Conservation (phyloP, 2,888 invertebrate species). For the Cerastoderma edule region DNA sequence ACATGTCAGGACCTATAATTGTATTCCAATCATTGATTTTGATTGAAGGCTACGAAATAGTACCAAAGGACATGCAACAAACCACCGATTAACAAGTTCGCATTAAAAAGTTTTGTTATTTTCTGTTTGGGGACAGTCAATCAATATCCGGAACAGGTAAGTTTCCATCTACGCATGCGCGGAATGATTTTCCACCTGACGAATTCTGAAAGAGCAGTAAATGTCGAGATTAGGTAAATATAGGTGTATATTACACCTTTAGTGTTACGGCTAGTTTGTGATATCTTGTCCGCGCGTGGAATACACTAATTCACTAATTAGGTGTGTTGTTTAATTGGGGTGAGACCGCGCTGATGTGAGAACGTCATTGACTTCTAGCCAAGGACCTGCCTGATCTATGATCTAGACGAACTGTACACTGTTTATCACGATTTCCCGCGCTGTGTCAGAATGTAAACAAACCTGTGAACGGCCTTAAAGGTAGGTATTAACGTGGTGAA, state of each 20-base stretch:
- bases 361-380: neutral
- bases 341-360: neutral
- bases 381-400: neutral
- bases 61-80: too few relatives aligned
- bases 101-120: too few relatives aligned
- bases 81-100: too few relatives aligned
- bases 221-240: conserved; percentile 6
- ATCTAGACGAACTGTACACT: neutral
- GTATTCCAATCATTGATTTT: too few relatives aligned
- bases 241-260: conserved; percentile 33
- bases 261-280: conserved; percentile 30
- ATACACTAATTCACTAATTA: conserved; percentile 1
- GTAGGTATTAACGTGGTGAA: conserved; percentile 6
- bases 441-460: conserved; percentile 26
- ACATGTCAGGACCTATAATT: too few relatives aligned
- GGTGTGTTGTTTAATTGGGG: neutral
- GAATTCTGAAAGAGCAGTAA: conserved; percentile 47
- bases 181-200: conserved; percentile 44
- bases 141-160: conserved; percentile 32
- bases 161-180: conserved; percentile 38
- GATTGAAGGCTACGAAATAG: too few relatives aligned
- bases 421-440: conserved; percentile 2
- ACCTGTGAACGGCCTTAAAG: neutral
- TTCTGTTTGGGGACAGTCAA: conserved; percentile 21
- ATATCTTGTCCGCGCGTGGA: conserved; percentile 38